phyloP scores from a whole-genome alignment of 1,140 invertebrate species.

The Drosophila sp. region DNA sequence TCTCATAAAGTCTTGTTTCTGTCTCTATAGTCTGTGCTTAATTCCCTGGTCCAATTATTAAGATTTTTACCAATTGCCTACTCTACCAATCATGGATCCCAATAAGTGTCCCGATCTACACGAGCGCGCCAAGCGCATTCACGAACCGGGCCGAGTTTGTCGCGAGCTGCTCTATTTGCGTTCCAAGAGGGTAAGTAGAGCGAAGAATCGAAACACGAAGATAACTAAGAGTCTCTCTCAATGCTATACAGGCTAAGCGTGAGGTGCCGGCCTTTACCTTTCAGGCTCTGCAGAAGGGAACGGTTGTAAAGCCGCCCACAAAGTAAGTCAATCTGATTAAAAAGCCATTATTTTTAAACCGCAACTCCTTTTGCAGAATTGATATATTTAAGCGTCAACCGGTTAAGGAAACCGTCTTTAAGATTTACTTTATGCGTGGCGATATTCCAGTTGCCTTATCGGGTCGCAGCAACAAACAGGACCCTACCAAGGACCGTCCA shows the following conservation, averaged over 20 bases:
- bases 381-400: constrained; percentile 71
- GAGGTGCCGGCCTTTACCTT: constrained; percentile 91
- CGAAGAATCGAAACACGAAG: not conserved
- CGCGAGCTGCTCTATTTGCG: constrained; percentile 64
- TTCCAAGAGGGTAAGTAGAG: constrained; percentile 59
- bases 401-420: constrained; percentile 73
- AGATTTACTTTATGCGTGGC: constrained; percentile 76
- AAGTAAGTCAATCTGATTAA: constrained; percentile 72
- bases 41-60: not conserved
- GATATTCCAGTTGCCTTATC: constrained; percentile 73
- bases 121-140: constrained; percentile 63
- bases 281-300: constrained; percentile 90
- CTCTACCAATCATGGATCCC: constrained; percentile 12
- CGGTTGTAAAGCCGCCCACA: constrained; percentile 87
- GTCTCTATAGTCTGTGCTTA: constrained; percentile 27
- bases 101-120: constrained; percentile 52
- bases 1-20: constrained; percentile 24
- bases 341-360: no score
- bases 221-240: not conserved
- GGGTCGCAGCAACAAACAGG: constrained; percentile 61
- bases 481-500: constrained; percentile 65
- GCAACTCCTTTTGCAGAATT: constrained; percentile 53
- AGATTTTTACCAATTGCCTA: constrained; percentile 8
- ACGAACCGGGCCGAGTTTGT: constrained; percentile 72
- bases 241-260: constrained; percentile 72